Evolutionary conservation across 2,113 vertebrate species (phyloP), one percentile per base, ranked within the genome.

Genomic region (Ia io): DNA sequence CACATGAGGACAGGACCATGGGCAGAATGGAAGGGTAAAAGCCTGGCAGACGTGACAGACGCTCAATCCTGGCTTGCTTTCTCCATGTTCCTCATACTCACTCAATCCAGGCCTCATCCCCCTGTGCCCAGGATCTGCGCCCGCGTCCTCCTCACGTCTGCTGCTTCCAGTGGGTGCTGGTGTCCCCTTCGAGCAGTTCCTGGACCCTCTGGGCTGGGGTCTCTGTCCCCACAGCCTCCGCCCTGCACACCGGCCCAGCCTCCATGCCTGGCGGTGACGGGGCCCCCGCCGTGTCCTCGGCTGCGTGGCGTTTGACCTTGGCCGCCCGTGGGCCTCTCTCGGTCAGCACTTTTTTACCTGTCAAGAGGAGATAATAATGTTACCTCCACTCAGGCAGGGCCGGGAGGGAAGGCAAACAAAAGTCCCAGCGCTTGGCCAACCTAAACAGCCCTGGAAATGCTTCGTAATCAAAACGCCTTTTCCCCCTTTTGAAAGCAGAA

Each of bases 391-490:
- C 73, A 2, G 53, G 82, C 18, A 0, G 79, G 67, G 61, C 32
- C 2, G 42, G 59, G 74, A 25, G 40, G n/a, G 42, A 69, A 59
- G n/a, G 44, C 40, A n/a, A 32, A 97, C 93, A 96, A 94, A 96
- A 95, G 91, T n/a, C 37, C 76, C 37, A 56, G 89, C 51, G 1
- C 87, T 94, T 51, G 59, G 94, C 91, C 93, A 84, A 85, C 79
- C 42, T 49, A 25, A 93, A 71, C 53, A 49, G 89, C 89, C 84
- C 53, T 80, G 35, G 59, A 97, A 97, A 83, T 76, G 95, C 95
- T 94, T 92, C 53, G 35, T 95, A 93, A 95, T 96, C 94, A 96
- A 88, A 97, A 96, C 20, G 87, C 73, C 63, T 90, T 88, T 8
- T 79, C 76, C 69, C 25, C 18, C 67, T 61, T 94, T 90, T 84